A percentile compares a stretch with the other conserved stretches of the same genome.
Evolutionary conservation across 2,113 vertebrate genomes (phyloP).

Genomic region (Rhagologus leucostigma): DNA sequence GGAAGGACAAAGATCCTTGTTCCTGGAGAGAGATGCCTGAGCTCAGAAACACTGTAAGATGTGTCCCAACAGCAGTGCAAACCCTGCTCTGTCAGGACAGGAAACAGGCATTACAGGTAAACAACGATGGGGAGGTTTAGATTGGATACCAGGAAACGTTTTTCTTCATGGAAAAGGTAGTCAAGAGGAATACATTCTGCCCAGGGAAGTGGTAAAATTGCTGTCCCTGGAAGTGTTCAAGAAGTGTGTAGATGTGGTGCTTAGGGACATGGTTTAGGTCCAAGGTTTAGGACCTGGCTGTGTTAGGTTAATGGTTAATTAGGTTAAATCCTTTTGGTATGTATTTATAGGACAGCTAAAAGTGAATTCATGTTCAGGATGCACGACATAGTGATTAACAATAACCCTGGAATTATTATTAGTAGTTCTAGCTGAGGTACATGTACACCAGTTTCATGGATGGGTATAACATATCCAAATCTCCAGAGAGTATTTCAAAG

Average conservation of each 20-base stretch:
- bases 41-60: not conserved
- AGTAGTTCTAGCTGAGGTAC: not conserved
- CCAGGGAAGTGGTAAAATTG: not conserved
- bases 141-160: not conserved
- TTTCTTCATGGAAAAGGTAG: accelerated
- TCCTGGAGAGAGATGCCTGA: not conserved
- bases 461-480: not conserved
- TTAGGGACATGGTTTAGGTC: not conserved
- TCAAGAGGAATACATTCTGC: not conserved
- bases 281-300: not conserved
- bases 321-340: not conserved
- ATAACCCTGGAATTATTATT: not conserved
- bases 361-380: not conserved
- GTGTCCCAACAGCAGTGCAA: not conserved
- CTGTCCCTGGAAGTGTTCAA: not conserved
- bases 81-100: not conserved
- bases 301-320: not conserved
- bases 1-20: not conserved
- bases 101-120: not conserved
- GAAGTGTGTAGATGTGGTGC: not conserved
- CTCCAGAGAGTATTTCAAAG: not conserved
- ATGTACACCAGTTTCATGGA: not conserved
- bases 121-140: not conserved
- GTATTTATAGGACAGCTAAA: not conserved
- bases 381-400: not conserved